Percentiles rank a stretch among this genome's conserved stretches.
phyloP scores from a whole-genome alignment of 2,113 vertebrate genomes.

The Reinhardtius hippoglossoides region DNA sequence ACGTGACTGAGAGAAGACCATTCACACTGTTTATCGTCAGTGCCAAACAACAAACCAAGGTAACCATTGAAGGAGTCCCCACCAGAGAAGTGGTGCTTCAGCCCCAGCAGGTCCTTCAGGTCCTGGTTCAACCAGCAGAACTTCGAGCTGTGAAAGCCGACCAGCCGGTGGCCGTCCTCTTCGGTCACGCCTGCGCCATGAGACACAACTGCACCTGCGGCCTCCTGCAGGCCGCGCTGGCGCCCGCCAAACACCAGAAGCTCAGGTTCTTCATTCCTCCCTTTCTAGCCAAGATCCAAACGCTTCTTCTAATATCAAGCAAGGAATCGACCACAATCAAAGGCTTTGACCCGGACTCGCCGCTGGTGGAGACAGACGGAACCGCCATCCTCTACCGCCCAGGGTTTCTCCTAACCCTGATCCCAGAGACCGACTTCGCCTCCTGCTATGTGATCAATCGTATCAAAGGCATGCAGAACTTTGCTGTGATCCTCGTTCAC shows the following conservation, averaged over 20 bases:
- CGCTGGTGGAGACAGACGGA: not conserved
- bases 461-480: rapidly evolving
- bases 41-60: rapidly evolving
- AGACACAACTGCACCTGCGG: constrained; percentile 58
- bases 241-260: rapidly evolving
- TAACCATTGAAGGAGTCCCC: not conserved
- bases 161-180: constrained; percentile 46
- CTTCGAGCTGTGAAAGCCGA: not conserved
- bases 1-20: not conserved
- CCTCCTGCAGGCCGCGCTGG: constrained; percentile 57
- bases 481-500: constrained; percentile 59
- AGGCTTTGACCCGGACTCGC: rapidly evolving
- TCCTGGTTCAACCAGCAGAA: rapidly evolving
- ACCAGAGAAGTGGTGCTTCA: rapidly evolving
- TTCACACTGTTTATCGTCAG: constrained; percentile 77
- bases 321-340: rapidly evolving
- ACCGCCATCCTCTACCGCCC: constrained; percentile 29
- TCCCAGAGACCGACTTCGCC: constrained; percentile 61
- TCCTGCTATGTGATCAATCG: constrained; percentile 58
- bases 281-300: rapidly evolving
- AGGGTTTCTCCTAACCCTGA: constrained; percentile 59
- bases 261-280: constrained; percentile 60
- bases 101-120: constrained; percentile 18
- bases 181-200: constrained; percentile 68
- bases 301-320: constrained; percentile 39